A percentile compares a stretch with the other conserved stretches of the same genome.
Conservation (phyloP, 1,140 invertebrate genomes). For the Grapholita molesta region DNA sequence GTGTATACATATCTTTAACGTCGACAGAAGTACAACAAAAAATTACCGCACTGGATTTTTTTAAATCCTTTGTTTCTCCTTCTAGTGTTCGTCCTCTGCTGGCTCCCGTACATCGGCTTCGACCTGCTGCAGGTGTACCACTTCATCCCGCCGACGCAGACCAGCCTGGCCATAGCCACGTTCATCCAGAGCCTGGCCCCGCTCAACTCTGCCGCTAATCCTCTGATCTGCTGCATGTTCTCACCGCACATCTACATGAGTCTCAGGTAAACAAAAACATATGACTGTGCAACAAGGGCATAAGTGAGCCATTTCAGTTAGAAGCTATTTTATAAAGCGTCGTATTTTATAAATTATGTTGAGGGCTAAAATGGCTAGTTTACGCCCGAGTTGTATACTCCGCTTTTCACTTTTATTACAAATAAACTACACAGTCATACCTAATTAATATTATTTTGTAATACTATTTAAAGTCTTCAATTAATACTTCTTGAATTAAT, state of each 20-base stretch:
- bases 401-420: too few relatives aligned
- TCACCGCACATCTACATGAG: conserved; percentile 65
- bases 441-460: too few relatives aligned
- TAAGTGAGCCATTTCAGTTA: conserved; percentile 42
- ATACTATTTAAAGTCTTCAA: too few relatives aligned
- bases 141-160: conserved; percentile 88
- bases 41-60: too few relatives aligned
- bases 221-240: conserved; percentile 97
- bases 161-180: conserved; percentile 90
- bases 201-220: conserved; percentile 96
- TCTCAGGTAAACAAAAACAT: conserved; percentile 38
- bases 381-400: too few relatives aligned
- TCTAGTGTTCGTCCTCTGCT: conserved; percentile 95
- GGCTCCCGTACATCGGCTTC: conserved; percentile 97
- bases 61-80: background rate
- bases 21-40: too few relatives aligned
- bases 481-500: too few relatives aligned
- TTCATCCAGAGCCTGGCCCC: conserved; percentile 96
- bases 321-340: conserved; percentile 30
- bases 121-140: conserved; percentile 95
- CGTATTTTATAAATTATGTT: conserved; percentile 48
- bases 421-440: too few relatives aligned
- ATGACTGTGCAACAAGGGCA: too few relatives aligned
- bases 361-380: too few relatives aligned
- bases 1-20: too few relatives aligned